phyloP scores from a whole-genome alignment of 2,888 invertebrate genomes.

The Lingula anatina region DNA sequence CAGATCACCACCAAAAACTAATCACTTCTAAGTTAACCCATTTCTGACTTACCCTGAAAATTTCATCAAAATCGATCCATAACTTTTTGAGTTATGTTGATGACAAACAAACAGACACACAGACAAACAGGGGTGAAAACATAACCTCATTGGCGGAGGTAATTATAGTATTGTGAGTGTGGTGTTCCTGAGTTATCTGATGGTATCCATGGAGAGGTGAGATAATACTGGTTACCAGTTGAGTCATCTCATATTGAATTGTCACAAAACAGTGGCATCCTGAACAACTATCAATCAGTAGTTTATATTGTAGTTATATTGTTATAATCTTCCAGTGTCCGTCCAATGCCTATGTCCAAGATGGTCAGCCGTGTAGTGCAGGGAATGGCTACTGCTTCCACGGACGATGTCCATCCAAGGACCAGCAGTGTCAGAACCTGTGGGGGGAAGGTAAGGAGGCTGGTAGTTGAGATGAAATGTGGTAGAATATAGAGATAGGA shows the following conservation, averaged over 20 bases:
- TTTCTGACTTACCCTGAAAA: too few species aligned
- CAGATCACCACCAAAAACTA: too few species aligned
- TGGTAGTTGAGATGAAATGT: neutral
- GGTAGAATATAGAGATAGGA: neutral
- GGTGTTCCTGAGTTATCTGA: slow-evolving; percentile 93
- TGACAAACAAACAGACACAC: too few species aligned
- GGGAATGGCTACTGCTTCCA: slow-evolving; percentile 81
- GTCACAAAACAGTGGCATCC: neutral
- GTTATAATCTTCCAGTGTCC: slow-evolving; percentile 67
- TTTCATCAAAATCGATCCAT: too few species aligned
- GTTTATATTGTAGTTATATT: neutral
- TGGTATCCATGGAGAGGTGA: slow-evolving; percentile 68
- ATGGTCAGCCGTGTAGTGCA: slow-evolving; percentile 78
- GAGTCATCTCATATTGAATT: too few species aligned
- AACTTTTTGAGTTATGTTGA: too few species aligned
- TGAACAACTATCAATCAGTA: neutral
- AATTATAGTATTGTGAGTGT: too few species aligned
- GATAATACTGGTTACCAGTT: too few species aligned
- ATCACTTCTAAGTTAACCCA: too few species aligned
- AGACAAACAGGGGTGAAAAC: too few species aligned
- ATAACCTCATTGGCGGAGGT: too few species aligned
- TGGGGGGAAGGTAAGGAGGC: slow-evolving; percentile 73
- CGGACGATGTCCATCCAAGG: slow-evolving; percentile 83
- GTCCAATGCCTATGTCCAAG: slow-evolving; percentile 81
- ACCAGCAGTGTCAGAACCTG: slow-evolving; percentile 82